A percentile compares a stretch with the other conserved stretches of the same genome.
phyloP scores from a whole-genome alignment of 35 echinoderm and acorn worm genomes.

The Strongylocentrotus purpuratus region DNA sequence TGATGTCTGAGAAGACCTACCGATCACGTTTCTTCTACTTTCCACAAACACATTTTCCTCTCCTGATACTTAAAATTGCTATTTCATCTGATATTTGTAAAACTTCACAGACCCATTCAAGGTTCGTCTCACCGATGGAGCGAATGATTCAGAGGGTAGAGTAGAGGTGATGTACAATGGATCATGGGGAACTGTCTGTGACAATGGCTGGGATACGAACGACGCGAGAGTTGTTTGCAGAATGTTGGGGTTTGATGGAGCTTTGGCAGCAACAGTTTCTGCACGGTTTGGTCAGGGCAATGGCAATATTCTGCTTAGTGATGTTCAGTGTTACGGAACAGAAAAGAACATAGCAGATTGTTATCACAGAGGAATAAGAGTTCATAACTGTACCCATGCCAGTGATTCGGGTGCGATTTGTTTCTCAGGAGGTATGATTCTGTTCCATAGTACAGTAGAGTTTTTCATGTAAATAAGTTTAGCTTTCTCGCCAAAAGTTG shows the following conservation, averaged over 20 bases:
- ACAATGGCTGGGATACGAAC: constrained; percentile 14
- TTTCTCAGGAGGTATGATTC: not conserved
- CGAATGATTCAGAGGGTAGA: not conserved
- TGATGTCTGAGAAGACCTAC: too few species aligned
- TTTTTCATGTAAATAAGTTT: too few species aligned
- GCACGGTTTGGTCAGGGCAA: not conserved
- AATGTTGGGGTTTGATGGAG: constrained; percentile 20
- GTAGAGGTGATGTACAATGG: constrained; percentile 26
- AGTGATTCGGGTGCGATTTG: not conserved
- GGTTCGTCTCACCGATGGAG: not conserved
- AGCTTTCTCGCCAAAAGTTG: too few species aligned
- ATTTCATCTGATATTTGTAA: too few species aligned
- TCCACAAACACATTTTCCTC: too few species aligned
- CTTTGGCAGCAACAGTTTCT: not conserved
- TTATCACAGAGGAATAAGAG: not conserved
- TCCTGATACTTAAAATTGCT: too few species aligned
- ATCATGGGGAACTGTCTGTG: constrained; percentile 44
- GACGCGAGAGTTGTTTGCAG: constrained; percentile 54
- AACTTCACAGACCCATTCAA: not conserved
- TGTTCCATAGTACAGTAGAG: too few species aligned
- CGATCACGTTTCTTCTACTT: too few species aligned
- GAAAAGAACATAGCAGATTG: not conserved
- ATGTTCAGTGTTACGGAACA: not conserved
- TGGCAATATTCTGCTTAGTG: not conserved
- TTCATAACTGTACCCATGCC: not conserved